These are phyloP conservation scores for Metopolophium dirhodum DNA, from an alignment of 1,140 invertebrate genomes.

Conservation along the genomic window DNA sequence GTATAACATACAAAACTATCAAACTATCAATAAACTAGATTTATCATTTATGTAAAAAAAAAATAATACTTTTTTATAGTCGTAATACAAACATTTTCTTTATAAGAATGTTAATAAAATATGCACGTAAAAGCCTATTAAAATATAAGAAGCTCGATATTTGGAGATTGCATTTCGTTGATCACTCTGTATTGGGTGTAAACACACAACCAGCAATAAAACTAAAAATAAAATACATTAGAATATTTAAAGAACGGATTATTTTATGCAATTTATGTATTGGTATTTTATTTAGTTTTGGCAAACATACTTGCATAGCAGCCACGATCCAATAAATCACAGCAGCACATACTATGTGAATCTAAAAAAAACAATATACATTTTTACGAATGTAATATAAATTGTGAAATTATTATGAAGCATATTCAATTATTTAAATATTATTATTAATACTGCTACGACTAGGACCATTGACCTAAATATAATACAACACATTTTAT, in stretches of 20 bases:
- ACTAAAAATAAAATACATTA: slow-evolving; percentile 67
- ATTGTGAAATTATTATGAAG: background rate
- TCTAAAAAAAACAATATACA: slow-evolving; percentile 40
- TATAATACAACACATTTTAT: background rate
- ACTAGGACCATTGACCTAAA: background rate
- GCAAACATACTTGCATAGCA: slow-evolving; percentile 45
- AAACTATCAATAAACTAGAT: background rate
- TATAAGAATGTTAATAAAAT: background rate
- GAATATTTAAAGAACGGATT: slow-evolving; percentile 44
- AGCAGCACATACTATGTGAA: slow-evolving; percentile 54
- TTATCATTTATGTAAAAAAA: slow-evolving; percentile 13
- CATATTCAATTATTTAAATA: background rate
- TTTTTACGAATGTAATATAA: background rate
- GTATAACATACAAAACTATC: background rate
- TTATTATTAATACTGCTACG: background rate
- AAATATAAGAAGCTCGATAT: slow-evolving; percentile 81
- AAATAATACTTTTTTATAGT: background rate
- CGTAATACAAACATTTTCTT: background rate
- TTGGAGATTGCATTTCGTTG: slow-evolving; percentile 80
- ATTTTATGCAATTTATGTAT: slow-evolving; percentile 15
- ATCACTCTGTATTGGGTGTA: slow-evolving; percentile 83
- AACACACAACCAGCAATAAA: slow-evolving; percentile 85
- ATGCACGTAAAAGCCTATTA: slow-evolving; percentile 62
- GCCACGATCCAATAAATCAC: slow-evolving; percentile 56
- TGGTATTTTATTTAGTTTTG: background rate